Percentiles rank a stretch among this genome's conserved stretches.
phyloP scores from a whole-genome alignment of 2,113 vertebrate species.

The Misgurnus mizolepis region DNA sequence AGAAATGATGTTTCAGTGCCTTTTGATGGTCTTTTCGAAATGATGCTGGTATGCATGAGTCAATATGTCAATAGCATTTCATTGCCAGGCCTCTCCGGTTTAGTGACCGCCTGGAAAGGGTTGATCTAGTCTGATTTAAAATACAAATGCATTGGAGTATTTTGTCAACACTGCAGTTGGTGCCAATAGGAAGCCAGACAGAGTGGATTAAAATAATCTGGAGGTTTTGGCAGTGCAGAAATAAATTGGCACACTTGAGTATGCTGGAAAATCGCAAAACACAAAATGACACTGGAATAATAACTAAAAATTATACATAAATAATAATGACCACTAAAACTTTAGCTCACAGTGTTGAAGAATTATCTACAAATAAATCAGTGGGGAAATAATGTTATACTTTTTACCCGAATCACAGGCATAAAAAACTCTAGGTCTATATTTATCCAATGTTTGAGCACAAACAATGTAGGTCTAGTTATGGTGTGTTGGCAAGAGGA shows the following conservation, averaged over 20 bases:
- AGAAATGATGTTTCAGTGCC: slow-evolving; percentile 27
- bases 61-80: slow-evolving; percentile 20
- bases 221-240: slow-evolving; percentile 1
- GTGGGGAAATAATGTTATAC: neutral
- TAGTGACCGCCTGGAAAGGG: neutral
- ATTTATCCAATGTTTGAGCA: neutral
- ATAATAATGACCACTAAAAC: neutral
- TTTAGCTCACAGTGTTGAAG: neutral
- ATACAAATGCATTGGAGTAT: slow-evolving; percentile 1
- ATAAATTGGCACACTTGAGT: neutral
- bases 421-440: neutral
- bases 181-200: slow-evolving; percentile 1
- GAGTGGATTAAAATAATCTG: slow-evolving; percentile 28
- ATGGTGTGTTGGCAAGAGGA: slow-evolving; percentile 45
- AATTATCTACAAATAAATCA: neutral
- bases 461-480: neutral
- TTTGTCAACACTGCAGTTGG: slow-evolving; percentile 8
- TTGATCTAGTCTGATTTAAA: slow-evolving; percentile 34
- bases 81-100: neutral
- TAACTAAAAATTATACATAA: neutral
- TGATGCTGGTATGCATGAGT: slow-evolving; percentile 21
- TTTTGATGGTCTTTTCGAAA: slow-evolving; percentile 11
- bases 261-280: neutral
- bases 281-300: neutral
- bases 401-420: too few species aligned